Evolutionary conservation across 2,113 vertebrate genomes (phyloP).

Genomic region (Archilochus colubris): DNA sequence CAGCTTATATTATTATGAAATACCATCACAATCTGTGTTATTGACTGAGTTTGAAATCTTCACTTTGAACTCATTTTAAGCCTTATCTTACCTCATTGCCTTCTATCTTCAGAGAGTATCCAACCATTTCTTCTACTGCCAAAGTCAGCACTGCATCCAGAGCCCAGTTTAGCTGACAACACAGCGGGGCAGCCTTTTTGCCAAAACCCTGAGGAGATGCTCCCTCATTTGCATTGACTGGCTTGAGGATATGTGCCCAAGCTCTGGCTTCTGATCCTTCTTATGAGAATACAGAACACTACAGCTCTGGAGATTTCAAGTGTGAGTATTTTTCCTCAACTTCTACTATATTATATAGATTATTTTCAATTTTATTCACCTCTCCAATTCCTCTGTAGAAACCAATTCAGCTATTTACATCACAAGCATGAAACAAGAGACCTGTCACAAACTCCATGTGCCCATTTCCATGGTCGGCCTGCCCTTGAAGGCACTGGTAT

Average conservation of each 20-base stretch:
- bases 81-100: constrained; percentile 54
- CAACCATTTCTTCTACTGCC: constrained; percentile 59
- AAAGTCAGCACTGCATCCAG: constrained; percentile 11
- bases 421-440: not conserved
- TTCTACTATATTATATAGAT: not conserved
- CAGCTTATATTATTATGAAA: not conserved
- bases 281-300: not conserved
- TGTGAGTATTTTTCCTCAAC: not conserved
- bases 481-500: not conserved
- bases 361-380: not conserved
- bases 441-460: not conserved
- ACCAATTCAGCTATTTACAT: not conserved
- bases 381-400: not conserved
- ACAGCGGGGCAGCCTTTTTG: not conserved
- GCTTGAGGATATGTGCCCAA: constrained; percentile 20
- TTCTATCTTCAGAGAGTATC: constrained; percentile 44
- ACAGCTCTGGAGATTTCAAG: not conserved
- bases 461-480: fast-evolving
- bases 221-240: constrained; percentile 2
- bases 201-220: constrained; percentile 17
- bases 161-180: not conserved
- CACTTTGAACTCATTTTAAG: not conserved
- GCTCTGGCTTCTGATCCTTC: constrained; percentile 18
- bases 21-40: not conserved
- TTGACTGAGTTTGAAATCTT: not conserved